Evolutionary conservation across 2,888 invertebrate genomes (phyloP).

Genomic region (Teleogryllus oceanicus): DNA sequence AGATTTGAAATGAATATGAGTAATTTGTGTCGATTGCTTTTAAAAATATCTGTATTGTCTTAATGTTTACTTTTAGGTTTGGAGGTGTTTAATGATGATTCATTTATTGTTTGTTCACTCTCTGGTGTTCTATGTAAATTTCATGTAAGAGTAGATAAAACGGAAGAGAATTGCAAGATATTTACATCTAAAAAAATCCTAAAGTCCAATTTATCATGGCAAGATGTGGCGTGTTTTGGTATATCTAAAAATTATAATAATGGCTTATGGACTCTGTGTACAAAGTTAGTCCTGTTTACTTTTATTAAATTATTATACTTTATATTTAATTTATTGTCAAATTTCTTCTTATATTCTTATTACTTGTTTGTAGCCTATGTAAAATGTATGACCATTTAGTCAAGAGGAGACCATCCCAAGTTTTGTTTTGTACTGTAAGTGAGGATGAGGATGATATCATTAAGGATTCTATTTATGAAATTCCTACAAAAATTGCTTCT

Average conservation of each 20-base stretch:
- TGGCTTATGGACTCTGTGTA: neutral
- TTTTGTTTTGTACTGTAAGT: neutral
- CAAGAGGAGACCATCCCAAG: neutral
- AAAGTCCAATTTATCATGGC: neutral
- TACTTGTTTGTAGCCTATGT: neutral
- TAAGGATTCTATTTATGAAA: neutral
- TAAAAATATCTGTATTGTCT: neutral
- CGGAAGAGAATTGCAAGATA: neutral
- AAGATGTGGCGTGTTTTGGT: neutral
- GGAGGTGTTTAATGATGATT: neutral
- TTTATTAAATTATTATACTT: too few relatives aligned
- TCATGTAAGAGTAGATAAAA: neutral
- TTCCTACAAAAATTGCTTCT: too few relatives aligned
- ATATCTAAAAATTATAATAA: neutral
- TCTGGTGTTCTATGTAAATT: neutral
- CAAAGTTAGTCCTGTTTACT: neutral
- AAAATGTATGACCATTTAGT: constrained; percentile 4
- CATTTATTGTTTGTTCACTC: neutral
- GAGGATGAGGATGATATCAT: neutral
- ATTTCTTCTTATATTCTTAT: too few relatives aligned
- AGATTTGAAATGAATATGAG: neutral
- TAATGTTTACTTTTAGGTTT: neutral
- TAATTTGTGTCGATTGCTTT: neutral
- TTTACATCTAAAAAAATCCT: neutral
- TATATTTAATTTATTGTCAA: too few relatives aligned